phyloP scores from a whole-genome alignment of 2,797 vertebrate genomes.

The Pseudomugil gertrudae region DNA sequence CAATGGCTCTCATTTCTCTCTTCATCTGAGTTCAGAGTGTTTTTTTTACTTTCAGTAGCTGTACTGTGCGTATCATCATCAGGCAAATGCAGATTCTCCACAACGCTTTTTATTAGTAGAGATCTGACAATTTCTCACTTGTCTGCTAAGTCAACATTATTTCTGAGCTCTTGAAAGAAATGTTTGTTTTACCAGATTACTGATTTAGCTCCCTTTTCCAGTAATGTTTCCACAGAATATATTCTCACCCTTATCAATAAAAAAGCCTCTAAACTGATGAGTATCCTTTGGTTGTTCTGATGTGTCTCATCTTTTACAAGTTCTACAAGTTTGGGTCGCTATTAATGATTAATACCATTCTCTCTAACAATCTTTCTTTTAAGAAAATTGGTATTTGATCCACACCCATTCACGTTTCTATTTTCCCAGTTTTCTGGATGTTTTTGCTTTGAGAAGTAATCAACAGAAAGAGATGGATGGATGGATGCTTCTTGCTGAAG shows the following conservation, averaged over 20 bases:
- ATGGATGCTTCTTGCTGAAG: slow-evolving; percentile 9
- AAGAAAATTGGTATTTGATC: too few relatives aligned
- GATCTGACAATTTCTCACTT: neutral
- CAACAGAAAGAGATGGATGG: neutral
- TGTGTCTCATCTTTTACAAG: neutral
- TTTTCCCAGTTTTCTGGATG: neutral
- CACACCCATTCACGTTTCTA: neutral
- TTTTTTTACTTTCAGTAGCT: neutral
- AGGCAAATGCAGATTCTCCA: neutral
- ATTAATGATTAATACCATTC: neutral
- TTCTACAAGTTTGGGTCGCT: neutral
- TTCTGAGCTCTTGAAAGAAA: neutral
- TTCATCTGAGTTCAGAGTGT: neutral
- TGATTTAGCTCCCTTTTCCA: neutral
- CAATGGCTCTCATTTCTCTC: neutral
- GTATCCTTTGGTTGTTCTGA: neutral
- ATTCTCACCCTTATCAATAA: neutral
- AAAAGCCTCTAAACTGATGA: neutral
- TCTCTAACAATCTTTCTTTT: neutral
- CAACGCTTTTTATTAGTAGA: neutral
- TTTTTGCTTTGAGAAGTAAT: neutral
- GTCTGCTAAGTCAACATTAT: neutral
- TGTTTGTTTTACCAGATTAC: neutral
- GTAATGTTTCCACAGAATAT: neutral
- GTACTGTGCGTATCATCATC: neutral